Base-by-base conservation (phyloP, 23 tunicate species). In the Clavelina lepadiformis region DNA sequence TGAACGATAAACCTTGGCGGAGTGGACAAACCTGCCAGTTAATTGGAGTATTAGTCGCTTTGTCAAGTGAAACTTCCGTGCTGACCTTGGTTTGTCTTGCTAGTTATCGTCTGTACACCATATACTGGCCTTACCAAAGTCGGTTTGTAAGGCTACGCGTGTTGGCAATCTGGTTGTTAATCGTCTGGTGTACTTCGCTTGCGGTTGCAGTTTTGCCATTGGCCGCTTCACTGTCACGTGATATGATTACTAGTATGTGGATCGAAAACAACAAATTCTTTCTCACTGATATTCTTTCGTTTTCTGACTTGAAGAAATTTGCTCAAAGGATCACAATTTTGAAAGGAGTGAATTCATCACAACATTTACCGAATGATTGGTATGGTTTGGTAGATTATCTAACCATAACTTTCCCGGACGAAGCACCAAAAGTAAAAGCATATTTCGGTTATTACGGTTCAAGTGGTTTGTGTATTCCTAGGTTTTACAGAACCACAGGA, bases 361-460 rank as follows among this genome's bases (percentile, higher is more conserved):
- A 7, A 8, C 1, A n/a, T 0, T 35, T 67, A 11, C 73, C 73
- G 3, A 13, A 21, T 29, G 38, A 66, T 35, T 38, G 80, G 80
- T n/a, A 74, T 31, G 38, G 54, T 6, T 18, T 45, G 2, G 27
- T 5, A 32, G 20, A 18, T 0, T 13, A 30, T 0, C 33, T 46
- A 11, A 38, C 32, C 22, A 0, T 21, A 0, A 34, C 19, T 8
- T 44, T 38, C 2, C 30, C 71, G 33, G 53, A 63, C 26, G 13
- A 4, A 33, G 72, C 71, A 18, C 80, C 80, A 3, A 3, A 2
- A 26, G 58, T 63, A 11, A 31, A 33, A 1, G 80, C 70, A 0
- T 74, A 60, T 59, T 74, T 74, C 71, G 80, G 80, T 0, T 74
- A 62, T 29, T 74, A 61, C 46, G 63, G 80, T 61, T 44, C 73